phyloP scores from a whole-genome alignment of 2,113 vertebrate genomes.

The Sus scrofa region T2T-Sscrofa CM000817.6:37286501-37287000 shows the following conservation, averaged over 20 bases:
- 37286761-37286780: neutral
- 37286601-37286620: neutral
- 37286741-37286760: neutral
- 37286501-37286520: too few relatives aligned
- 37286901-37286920: too few relatives aligned
- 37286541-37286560: neutral
- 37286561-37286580: neutral
- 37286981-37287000: too few relatives aligned
- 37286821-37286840: neutral
- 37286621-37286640: neutral
- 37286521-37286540: neutral
- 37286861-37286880: neutral
- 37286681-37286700: neutral
- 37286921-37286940: too few relatives aligned
- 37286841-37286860: rapidly evolving
- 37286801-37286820: neutral
- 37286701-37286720: neutral
- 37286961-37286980: too few relatives aligned
- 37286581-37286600: neutral
- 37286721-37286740: neutral
- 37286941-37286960: too few relatives aligned
- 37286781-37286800: neutral
- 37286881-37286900: neutral
- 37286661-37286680: neutral
- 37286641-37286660: neutral